Conservation (phyloP, 2,888 invertebrate genomes). For the Hypselothyrea guttata region DNA sequence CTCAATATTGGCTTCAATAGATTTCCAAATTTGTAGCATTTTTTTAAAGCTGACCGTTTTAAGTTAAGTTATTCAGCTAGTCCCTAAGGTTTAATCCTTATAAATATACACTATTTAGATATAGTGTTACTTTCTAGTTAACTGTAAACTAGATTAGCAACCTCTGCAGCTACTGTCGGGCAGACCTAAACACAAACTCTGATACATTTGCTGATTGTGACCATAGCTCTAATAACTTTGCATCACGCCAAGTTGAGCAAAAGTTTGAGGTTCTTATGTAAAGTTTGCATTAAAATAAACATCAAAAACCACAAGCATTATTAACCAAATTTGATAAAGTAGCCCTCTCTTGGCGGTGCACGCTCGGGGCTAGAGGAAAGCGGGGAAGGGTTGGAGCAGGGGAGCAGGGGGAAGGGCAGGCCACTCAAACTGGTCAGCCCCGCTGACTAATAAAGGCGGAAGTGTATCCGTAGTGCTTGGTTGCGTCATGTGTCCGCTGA, state of each 20-base stretch:
- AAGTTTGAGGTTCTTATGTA: background rate
- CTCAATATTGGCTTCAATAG: too few species aligned
- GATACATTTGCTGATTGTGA: too few species aligned
- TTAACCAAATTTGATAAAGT: conserved; percentile 33
- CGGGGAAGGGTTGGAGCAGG: background rate
- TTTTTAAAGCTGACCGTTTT: too few species aligned
- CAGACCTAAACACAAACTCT: too few species aligned
- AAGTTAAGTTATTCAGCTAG: too few species aligned
- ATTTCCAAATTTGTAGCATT: too few species aligned
- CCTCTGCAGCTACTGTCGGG: too few species aligned
- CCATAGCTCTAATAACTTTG: background rate
- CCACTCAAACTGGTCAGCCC: conserved; percentile 51
- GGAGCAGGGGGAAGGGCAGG: background rate
- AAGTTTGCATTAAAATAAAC: conserved; percentile 11
- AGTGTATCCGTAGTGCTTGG: conserved; percentile 30
- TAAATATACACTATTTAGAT: too few species aligned
- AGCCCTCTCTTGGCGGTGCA: conserved; percentile 44
- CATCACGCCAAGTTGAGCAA: background rate
- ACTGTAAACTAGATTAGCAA: too few species aligned
- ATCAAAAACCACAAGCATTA: conserved; percentile 11
- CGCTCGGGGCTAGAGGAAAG: conserved; percentile 6
- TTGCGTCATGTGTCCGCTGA: conserved; percentile 65
- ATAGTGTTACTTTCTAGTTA: too few species aligned
- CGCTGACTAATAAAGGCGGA: conserved; percentile 42
- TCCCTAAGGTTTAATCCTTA: too few species aligned